Evolutionary conservation across 2,113 vertebrate species (phyloP).

Genomic region (Thermophis baileyi): DNA sequence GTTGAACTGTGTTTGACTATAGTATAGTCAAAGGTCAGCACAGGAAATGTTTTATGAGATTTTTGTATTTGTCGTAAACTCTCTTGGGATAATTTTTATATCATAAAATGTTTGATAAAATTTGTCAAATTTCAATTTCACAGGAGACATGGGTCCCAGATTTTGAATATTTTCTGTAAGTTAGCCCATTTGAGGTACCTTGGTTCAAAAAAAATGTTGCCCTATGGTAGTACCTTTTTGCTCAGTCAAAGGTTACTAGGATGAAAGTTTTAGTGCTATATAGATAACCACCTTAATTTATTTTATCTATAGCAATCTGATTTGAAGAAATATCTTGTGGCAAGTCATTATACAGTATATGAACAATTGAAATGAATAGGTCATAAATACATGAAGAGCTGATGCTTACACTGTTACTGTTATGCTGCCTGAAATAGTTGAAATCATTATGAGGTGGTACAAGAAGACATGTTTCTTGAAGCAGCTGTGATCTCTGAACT

Average conservation of each 20-base stretch:
- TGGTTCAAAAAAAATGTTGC: background rate
- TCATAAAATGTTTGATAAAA: background rate
- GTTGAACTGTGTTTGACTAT: background rate
- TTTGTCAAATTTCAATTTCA: background rate
- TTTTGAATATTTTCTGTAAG: background rate
- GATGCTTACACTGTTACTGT: background rate
- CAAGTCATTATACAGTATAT: constrained; percentile 25
- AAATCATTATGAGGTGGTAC: background rate
- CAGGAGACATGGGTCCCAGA: too few species aligned
- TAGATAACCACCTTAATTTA: constrained; percentile 14
- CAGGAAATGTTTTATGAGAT: background rate
- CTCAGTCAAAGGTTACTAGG: background rate
- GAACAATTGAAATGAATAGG: background rate
- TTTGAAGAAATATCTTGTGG: constrained; percentile 30
- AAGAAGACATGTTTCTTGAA: background rate
- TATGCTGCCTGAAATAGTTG: background rate
- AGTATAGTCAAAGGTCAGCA: too few species aligned
- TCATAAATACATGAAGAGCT: background rate
- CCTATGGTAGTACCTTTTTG: background rate
- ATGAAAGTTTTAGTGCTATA: background rate
- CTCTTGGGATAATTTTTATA: background rate
- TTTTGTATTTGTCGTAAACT: background rate
- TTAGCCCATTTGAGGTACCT: background rate
- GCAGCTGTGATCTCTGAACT: background rate
- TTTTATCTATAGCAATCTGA: constrained; percentile 37